Percentiles rank a stretch among this genome's conserved stretches.
These are phyloP conservation scores for Melanchra persicariae DNA, from an alignment of 2,888 invertebrate species.

Conservation along the genomic window DNA sequence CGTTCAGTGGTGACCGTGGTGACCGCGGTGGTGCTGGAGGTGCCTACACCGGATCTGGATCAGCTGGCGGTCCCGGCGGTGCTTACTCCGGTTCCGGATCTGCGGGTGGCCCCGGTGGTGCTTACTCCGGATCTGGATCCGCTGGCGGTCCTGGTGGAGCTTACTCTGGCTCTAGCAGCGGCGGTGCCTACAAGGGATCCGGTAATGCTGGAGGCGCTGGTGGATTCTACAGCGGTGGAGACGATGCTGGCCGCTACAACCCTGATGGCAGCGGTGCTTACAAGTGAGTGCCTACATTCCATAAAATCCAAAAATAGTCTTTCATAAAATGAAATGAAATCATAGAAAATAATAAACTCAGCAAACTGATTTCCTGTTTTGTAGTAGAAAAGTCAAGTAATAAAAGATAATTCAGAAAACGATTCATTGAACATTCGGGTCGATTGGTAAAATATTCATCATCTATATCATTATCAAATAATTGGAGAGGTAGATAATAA, in stretches of 20 bases:
- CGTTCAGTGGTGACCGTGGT: constrained; percentile 81
- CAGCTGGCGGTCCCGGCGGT: constrained; percentile 72
- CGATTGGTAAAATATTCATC: not conserved
- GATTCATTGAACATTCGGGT: not conserved
- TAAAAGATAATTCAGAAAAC: not conserved
- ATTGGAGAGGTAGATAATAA: constrained; percentile 10
- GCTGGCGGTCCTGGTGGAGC: constrained; percentile 57
- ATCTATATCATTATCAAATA: constrained; percentile 9
- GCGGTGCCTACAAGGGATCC: constrained; percentile 59
- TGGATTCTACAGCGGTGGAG: constrained; percentile 66
- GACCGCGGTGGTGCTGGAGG: constrained; percentile 85
- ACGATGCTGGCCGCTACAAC: constrained; percentile 73
- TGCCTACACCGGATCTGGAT: constrained; percentile 73
- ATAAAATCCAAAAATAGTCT: too few species aligned
- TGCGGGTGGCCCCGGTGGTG: constrained; percentile 72
- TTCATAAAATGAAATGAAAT: too few species aligned
- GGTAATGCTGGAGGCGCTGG: constrained; percentile 58
- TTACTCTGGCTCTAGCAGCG: constrained; percentile 23
- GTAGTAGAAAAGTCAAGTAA: not conserved
- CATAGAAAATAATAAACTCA: not conserved
- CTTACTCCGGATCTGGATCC: constrained; percentile 66
- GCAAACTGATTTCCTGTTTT: not conserved
- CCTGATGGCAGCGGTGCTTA: constrained; percentile 69
- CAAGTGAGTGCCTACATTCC: constrained; percentile 61
- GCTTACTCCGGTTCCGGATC: constrained; percentile 71